A percentile compares a stretch with the other conserved stretches of the same genome.
These are phyloP conservation scores for Tyria jacobaeae DNA, from an alignment of 2,888 invertebrate species.

Conservation along the genomic window DNA sequence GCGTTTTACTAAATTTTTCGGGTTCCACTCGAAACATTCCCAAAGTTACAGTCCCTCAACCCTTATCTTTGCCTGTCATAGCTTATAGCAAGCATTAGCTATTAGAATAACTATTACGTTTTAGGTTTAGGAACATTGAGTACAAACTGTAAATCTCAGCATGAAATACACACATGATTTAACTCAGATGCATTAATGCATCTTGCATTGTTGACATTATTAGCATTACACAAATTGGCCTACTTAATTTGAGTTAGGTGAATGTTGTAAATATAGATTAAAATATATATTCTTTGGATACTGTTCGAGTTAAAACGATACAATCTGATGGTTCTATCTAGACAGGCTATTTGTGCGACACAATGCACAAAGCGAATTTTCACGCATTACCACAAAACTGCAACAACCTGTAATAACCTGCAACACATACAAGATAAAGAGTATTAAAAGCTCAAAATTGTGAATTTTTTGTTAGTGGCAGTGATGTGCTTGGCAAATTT, in stretches of 20 bases:
- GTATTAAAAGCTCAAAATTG: constrained; percentile 54
- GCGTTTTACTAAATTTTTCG: neutral
- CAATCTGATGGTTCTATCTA: constrained; percentile 16
- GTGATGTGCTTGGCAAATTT: constrained; percentile 11
- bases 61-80: neutral
- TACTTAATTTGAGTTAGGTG: too few relatives aligned
- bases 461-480: constrained; percentile 31
- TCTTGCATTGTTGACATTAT: too few relatives aligned
- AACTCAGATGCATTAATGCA: too few relatives aligned
- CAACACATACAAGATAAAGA: constrained; percentile 49
- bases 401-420: constrained; percentile 53
- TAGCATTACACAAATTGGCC: too few relatives aligned
- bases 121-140: neutral
- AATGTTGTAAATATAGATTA: too few relatives aligned
- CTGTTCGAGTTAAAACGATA: constrained; percentile 19
- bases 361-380: constrained; percentile 21
- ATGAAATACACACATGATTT: too few relatives aligned
- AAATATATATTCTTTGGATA: too few relatives aligned
- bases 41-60: neutral
- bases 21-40: neutral
- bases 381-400: constrained; percentile 33
- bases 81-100: neutral
- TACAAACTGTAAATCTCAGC: too few relatives aligned
- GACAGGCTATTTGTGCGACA: constrained; percentile 22
- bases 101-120: neutral